Base-by-base conservation (phyloP, 2,113 vertebrate genomes). In the Sorex fumeus region DNA sequence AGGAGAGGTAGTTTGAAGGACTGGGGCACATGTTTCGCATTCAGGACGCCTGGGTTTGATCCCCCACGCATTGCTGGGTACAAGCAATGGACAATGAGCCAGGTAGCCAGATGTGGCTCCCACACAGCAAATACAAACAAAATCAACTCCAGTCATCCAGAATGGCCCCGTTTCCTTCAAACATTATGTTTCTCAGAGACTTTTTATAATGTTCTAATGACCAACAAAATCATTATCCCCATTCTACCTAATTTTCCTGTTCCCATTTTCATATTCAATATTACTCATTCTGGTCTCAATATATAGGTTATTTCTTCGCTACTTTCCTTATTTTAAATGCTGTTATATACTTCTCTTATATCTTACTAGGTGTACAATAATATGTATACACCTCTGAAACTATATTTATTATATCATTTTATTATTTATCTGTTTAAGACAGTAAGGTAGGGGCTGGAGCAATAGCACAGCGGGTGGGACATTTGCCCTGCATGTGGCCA, bases 251-350 rank as follows among this genome's bases (percentile, higher is more conserved):
- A 74, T 21, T 81, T 91, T 78, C 43, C 64, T 82, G 25, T 69
- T 43, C 34, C 15, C 36, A 62, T 83, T 92, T 32, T 40, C 23
- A 79, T 6, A 75, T 45, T 34, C 66, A 87, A 50, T 60, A 28
- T 11, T 62, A 90, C 13, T 69, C 36, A 60, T 50, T 78, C 8
- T 74, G 40, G 19, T 71, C 28, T 45, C 8, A 15, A 3, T 91
- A 84, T 62, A 21, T 1, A 34, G 13, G 23, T 23, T 79, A 32
- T 77, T 76, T 66, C 15, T 32, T 71, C n/a, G n/a, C 34, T 64
- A 53, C 80, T 88, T 81, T 66, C 11, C 25, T 91, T 25, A 84
- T 53, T n/a, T 64, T 64, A 71, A 80, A 23, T 86, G 5, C 8
- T 69, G 1, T 25, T 71, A 47, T 11, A 30, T 69, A 60, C 18